phyloP scores from a whole-genome alignment of 1,140 invertebrate species.

The Aricia agestis region DNA sequence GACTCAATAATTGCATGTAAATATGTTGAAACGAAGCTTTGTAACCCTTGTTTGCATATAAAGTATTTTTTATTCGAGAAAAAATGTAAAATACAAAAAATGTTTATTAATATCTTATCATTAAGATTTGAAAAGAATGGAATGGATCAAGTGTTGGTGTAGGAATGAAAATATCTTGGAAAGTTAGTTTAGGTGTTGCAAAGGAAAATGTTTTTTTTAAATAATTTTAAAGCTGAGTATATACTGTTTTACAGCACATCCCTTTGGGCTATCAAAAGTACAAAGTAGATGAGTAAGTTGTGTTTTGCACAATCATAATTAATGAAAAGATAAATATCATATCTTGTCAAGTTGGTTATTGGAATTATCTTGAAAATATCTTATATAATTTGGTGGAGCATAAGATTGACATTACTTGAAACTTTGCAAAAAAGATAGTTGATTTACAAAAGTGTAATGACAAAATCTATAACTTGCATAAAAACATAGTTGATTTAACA shows the following conservation, averaged over 20 bases:
- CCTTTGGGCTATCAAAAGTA: conserved; percentile 26
- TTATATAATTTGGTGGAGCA: background rate
- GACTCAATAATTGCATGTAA: conserved; percentile 5
- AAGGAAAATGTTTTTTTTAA: background rate
- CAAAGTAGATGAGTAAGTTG: conserved; percentile 10
- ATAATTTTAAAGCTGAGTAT: conserved; percentile 28
- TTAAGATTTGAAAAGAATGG: conserved; percentile 43
- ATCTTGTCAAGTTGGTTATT: background rate
- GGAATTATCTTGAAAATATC: background rate
- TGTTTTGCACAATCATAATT: conserved; percentile 6
- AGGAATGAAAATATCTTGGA: background rate
- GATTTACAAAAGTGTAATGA: too few species aligned
- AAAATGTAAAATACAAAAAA: conserved; percentile 14
- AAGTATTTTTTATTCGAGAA: conserved; percentile 8
- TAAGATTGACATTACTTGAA: background rate
- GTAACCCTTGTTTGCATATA: conserved; percentile 11
- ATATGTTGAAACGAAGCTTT: conserved; percentile 10
- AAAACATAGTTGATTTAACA: too few species aligned
- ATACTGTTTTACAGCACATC: conserved; percentile 23
- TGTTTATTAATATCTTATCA: conserved; percentile 16
- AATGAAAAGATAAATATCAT: conserved; percentile 3
- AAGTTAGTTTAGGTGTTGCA: background rate
- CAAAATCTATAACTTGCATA: too few species aligned
- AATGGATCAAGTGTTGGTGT: background rate
- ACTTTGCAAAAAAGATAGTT: too few species aligned